Conservation (phyloP, 2,888 invertebrate species). For the Girardia tigrina region DNA sequence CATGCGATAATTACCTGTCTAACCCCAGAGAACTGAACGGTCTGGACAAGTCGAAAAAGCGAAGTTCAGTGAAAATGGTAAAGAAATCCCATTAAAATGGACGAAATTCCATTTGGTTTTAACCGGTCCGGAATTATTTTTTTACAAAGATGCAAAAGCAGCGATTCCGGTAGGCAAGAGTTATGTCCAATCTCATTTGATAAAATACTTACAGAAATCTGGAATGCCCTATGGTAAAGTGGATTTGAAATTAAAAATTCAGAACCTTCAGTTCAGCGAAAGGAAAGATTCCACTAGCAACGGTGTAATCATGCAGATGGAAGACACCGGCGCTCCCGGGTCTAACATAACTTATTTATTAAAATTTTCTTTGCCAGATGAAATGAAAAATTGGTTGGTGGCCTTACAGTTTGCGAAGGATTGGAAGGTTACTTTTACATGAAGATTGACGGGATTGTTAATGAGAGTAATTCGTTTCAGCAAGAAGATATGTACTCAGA, state of each 20-base stretch:
- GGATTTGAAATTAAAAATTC: background rate
- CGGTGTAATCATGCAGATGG: background rate
- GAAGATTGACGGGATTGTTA: too few relatives aligned
- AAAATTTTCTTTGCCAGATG: background rate
- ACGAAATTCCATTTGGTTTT: background rate
- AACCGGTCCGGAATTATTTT: slow-evolving; percentile 20
- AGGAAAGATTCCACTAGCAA: background rate
- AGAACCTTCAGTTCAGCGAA: background rate
- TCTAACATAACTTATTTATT: slow-evolving; percentile 21
- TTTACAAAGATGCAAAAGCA: slow-evolving; percentile 28
- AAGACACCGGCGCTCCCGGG: slow-evolving; percentile 7
- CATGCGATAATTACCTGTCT: background rate
- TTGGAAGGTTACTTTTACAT: background rate
- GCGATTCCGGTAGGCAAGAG: background rate
- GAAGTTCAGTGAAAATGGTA: slow-evolving; percentile 28
- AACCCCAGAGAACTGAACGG: background rate
- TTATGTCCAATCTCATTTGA: background rate
- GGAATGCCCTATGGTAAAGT: background rate
- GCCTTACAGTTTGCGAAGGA: slow-evolving; percentile 13
- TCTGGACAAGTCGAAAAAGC: background rate
- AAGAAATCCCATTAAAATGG: slow-evolving; percentile 24
- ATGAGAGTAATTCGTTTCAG: background rate
- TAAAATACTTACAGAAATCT: background rate
- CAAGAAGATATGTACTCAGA: slow-evolving; percentile 16
- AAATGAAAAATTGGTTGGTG: background rate